phyloP scores from a whole-genome alignment of 2,797 vertebrate genomes.

The Rhinella marina region DNA sequence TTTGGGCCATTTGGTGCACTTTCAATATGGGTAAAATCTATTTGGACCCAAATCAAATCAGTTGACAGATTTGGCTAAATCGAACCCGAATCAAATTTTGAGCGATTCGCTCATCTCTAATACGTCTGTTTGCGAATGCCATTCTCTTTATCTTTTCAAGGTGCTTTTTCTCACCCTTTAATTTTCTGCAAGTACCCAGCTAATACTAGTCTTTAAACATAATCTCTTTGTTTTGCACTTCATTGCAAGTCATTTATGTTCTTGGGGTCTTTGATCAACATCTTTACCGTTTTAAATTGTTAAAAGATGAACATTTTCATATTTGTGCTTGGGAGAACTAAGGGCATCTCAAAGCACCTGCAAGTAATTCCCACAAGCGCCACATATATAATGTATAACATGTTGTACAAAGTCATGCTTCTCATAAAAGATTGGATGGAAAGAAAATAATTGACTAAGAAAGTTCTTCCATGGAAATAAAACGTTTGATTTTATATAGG shows the following conservation, averaged over 20 bases:
- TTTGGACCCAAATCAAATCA: no score
- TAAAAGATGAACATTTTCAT: slow-evolving; percentile 56
- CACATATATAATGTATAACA: slow-evolving; percentile 52
- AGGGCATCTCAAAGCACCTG: slow-evolving; percentile 49
- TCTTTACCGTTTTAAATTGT: slow-evolving; percentile 47
- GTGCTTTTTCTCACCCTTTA: not conserved
- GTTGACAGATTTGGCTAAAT: no score
- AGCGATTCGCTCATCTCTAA: no score
- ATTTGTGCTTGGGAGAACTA: slow-evolving; percentile 47
- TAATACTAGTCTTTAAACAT: slow-evolving; percentile 13
- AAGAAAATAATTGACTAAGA: slow-evolving; percentile 19
- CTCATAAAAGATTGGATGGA: slow-evolving; percentile 43
- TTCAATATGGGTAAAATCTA: no score
- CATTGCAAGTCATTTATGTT: slow-evolving; percentile 40
- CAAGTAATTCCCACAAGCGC: slow-evolving; percentile 46
- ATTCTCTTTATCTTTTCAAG: not conserved
- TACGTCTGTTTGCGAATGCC: not conserved
- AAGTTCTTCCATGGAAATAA: slow-evolving; percentile 20
- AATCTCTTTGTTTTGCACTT: slow-evolving; percentile 33
- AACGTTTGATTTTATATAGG: slow-evolving; percentile 24
- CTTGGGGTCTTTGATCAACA: slow-evolving; percentile 48
- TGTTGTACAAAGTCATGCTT: slow-evolving; percentile 51
- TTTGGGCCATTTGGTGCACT: no score
- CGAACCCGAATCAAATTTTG: no score
- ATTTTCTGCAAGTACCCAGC: not conserved